A percentile compares a stretch with the other conserved stretches of the same genome.
These are phyloP conservation scores for Plagodis dolabraria DNA, from an alignment of 2,888 invertebrate genomes.

Conservation along the genomic window DNA sequence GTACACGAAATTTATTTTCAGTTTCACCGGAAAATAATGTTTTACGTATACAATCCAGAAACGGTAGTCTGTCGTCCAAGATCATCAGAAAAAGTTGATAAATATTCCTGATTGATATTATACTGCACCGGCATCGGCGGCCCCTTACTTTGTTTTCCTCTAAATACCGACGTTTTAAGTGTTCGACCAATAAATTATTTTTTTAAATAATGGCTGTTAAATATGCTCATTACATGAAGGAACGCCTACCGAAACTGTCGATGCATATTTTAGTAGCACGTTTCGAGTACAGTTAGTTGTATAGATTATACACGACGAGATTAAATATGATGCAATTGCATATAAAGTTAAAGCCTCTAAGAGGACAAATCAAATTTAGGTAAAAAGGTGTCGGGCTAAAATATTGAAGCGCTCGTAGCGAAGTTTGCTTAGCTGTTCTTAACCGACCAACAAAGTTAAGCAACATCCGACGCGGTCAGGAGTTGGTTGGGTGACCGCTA, in stretches of 20 bases:
- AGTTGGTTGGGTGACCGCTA: too few species aligned
- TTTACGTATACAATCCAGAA: too few species aligned
- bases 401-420: too few species aligned
- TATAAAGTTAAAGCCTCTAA: slow-evolving; percentile 9
- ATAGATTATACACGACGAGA: slow-evolving; percentile 38
- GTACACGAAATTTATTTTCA: too few species aligned
- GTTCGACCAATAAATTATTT: slow-evolving; percentile 60
- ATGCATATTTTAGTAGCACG: slow-evolving; percentile 72
- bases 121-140: slow-evolving; percentile 6
- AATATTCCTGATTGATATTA: slow-evolving; percentile 18
- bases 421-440: too few species aligned
- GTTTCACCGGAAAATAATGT: too few species aligned
- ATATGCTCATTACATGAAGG: slow-evolving; percentile 73
- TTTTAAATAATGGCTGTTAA: slow-evolving; percentile 66
- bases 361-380: slow-evolving; percentile 7
- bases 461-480: too few species aligned
- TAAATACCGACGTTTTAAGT: slow-evolving; percentile 26
- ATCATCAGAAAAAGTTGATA: slow-evolving; percentile 4
- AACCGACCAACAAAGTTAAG: too few species aligned
- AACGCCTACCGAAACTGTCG: slow-evolving; percentile 73
- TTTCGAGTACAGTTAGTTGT: slow-evolving; percentile 65
- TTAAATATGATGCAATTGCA: not conserved
- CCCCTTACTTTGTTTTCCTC: slow-evolving; percentile 22
- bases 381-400: too few species aligned
- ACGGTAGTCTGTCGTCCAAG: not conserved